Conservation (phyloP, 1,140 invertebrate genomes). For the Drusus annulatus region DNA sequence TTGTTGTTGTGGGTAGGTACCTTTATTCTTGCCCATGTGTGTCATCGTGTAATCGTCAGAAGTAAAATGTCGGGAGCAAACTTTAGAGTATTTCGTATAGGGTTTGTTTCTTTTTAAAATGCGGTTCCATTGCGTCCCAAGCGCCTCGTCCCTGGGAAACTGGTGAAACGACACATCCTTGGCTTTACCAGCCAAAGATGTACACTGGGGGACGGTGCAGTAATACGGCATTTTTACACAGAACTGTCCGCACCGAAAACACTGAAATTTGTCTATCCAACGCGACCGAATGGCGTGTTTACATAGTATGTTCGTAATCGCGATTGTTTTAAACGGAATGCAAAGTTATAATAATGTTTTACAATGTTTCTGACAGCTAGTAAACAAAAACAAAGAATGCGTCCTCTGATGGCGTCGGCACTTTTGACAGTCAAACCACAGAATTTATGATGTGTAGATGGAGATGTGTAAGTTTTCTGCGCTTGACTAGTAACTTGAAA, state of each 20-base stretch:
- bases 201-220: constrained; percentile 69
- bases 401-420: constrained; percentile 36
- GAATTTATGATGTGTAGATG: constrained; percentile 20
- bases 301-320: constrained; percentile 4
- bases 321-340: neutral
- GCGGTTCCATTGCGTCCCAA: constrained; percentile 67
- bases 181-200: constrained; percentile 68
- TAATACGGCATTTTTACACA: constrained; percentile 66
- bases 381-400: constrained; percentile 46
- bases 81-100: constrained; percentile 70
- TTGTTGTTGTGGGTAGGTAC: constrained; percentile 56
- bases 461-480: neutral
- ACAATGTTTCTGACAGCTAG: constrained; percentile 27
- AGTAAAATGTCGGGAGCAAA: constrained; percentile 68
- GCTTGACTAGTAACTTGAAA: neutral
- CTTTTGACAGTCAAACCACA: constrained; percentile 38
- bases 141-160: constrained; percentile 66
- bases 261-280: neutral
- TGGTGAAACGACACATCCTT: constrained; percentile 70
- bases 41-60: constrained; percentile 68
- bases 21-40: constrained; percentile 67
- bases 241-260: constrained; percentile 45
- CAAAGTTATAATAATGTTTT: neutral
- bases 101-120: constrained; percentile 68
- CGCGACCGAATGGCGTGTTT: neutral